Conservation (phyloP, 2,888 invertebrate species). For the Sussaba pulchella region DNA sequence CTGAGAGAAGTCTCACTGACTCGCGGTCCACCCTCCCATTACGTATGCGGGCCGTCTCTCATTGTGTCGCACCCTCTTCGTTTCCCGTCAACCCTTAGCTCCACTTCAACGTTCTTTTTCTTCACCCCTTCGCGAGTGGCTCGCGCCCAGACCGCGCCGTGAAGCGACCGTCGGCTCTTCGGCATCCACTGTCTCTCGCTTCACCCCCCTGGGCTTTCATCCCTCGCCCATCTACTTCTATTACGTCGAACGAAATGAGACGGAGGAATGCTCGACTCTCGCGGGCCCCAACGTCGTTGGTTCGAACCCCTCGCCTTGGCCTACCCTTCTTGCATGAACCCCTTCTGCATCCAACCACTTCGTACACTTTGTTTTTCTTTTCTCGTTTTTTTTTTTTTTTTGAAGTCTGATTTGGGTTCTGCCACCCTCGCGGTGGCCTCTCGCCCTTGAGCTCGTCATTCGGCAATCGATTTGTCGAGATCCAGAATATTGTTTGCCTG, state of each 20-base stretch:
- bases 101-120: slow-evolving; percentile 11
- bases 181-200: slow-evolving; percentile 13
- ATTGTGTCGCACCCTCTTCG: slow-evolving; percentile 57
- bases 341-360: slow-evolving; percentile 20
- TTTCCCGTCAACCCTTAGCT: slow-evolving; percentile 38
- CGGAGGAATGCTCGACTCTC: slow-evolving; percentile 14
- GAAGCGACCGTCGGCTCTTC: slow-evolving; percentile 16
- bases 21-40: slow-evolving; percentile 32
- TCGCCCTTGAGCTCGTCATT: too few species aligned
- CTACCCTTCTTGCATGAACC: slow-evolving; percentile 27
- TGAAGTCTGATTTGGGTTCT: neutral
- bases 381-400: slow-evolving; percentile 8
- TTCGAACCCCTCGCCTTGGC: slow-evolving; percentile 13
- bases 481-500: neutral
- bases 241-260: slow-evolving; percentile 41
- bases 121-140: neutral
- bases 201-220: too few species aligned
- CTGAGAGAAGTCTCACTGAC: too few species aligned
- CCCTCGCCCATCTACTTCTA: slow-evolving; percentile 39
- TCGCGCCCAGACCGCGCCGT: neutral
- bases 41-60: slow-evolving; percentile 51
- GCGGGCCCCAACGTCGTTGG: neutral
- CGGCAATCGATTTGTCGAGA: neutral
- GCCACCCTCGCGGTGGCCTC: slow-evolving; percentile 1
- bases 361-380: slow-evolving; percentile 18